Conservation (phyloP, 2,113 vertebrate species). For the Heloderma charlesbogerti region DNA sequence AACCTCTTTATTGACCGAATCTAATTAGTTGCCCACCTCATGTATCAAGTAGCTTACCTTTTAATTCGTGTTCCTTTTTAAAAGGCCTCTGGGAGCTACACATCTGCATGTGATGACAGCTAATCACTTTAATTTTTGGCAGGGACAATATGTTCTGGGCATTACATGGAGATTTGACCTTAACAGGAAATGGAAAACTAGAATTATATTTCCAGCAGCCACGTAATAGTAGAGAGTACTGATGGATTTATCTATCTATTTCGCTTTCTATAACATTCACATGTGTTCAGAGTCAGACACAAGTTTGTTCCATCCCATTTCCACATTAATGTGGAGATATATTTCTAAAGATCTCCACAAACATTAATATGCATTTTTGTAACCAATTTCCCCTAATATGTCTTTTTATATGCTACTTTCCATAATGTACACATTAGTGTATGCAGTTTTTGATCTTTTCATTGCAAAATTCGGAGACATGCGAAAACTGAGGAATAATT, state of each 20-base stretch:
- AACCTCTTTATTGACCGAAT: neutral
- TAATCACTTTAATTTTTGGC: neutral
- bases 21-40: neutral
- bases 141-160: rapidly evolving
- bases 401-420: neutral
- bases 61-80: constrained; percentile 4
- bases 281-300: neutral
- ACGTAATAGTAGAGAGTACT: neutral
- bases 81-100: neutral
- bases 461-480: neutral
- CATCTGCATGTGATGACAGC: neutral
- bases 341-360: too few relatives aligned
- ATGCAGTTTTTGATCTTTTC: neutral
- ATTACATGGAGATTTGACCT: neutral
- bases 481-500: neutral
- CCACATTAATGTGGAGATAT: neutral
- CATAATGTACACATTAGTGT: neutral
- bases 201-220: constrained; percentile 10
- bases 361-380: too few relatives aligned
- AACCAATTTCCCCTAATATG: neutral
- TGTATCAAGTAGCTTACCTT: constrained; percentile 13
- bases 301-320: neutral
- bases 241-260: neutral
- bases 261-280: neutral
- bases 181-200: neutral